Evolutionary conservation across 2,797 vertebrate genomes (phyloP), one percentile per base, ranked within the genome.

Genomic region (Oryzias dopingdopingensis): DNA sequence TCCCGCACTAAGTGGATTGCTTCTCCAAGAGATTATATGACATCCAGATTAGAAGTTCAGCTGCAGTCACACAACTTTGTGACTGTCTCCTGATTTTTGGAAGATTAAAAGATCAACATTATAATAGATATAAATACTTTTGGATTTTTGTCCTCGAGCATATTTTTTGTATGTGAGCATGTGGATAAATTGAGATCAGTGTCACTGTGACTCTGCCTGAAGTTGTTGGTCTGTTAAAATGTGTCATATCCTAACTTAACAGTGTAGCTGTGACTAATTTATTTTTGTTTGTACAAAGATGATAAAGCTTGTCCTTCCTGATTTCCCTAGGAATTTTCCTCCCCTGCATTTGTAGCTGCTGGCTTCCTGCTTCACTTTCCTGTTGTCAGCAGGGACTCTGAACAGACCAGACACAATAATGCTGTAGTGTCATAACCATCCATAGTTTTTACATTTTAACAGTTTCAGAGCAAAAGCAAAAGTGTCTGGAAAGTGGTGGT

Each of bases 281-380:
- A 48, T 71, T 15, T 61, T 49, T 62, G 56, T 77, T 63, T 79
- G 62, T 69, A 16, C 1, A 12, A 23, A 62, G 59, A 76, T 74
- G 53, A 64, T 67, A 43, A 45, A 64, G 65, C 76, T 51, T 74
- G 80, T 86, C 82, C 78, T 65, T 42, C 59, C 52, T 42, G 63
- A 73, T 84, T 52, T 80, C 64, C 63, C 53, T 62, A 48, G 62
- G 56, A 63, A 67, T 70, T 63, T 80, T 69, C 68, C 65, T 50
- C 32, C 20, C 51, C 37, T 50, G 20, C 65, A 41, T 81, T 61
- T 72, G 63, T 67, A 62, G 67, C 29, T 6, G 53, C 52, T 47
- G 16, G 43, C 75, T 82, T 88, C 84, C 86, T 86, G 75, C 52
- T 65, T 26, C 49, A 50, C 47, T 77, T 85, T 85, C 81, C 85